Conservation (phyloP, 2,797 vertebrate species). For the Hypotaenidia okinawae region DNA sequence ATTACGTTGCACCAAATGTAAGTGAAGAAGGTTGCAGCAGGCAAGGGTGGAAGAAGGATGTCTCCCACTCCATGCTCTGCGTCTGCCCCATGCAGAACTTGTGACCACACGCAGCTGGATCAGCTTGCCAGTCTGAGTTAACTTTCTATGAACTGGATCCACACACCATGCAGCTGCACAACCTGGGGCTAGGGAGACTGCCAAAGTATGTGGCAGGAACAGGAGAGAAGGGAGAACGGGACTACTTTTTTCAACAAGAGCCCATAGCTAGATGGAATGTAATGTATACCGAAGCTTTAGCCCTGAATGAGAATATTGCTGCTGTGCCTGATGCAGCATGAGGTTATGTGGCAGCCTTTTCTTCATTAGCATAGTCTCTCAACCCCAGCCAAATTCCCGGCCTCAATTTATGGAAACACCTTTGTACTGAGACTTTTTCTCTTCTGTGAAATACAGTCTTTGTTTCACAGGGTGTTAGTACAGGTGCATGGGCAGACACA, state of each 20-base stretch:
- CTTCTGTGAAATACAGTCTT: not conserved
- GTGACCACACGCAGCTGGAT: not conserved
- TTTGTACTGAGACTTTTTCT: not conserved
- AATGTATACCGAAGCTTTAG: not conserved
- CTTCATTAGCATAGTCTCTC: not conserved
- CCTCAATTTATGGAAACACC: not conserved
- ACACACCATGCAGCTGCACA: not conserved
- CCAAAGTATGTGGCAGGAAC: not conserved
- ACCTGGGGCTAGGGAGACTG: not conserved
- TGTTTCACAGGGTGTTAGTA: not conserved
- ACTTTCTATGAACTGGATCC: not conserved
- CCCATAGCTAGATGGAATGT: not conserved
- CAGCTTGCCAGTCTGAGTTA: not conserved
- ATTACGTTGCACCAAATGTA: not conserved
- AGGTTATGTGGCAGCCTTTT: not conserved
- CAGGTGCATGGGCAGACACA: not conserved
- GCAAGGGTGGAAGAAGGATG: fast-evolving
- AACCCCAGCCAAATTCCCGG: not conserved
- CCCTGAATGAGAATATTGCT: not conserved
- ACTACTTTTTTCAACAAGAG: not conserved
- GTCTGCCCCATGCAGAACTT: not conserved
- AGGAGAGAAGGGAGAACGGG: not conserved
- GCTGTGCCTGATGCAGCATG: not conserved
- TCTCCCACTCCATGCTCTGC: not conserved
- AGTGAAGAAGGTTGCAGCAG: not conserved